phyloP scores from a whole-genome alignment of 1,140 invertebrate species.

The Drosophila leontia region DNA sequence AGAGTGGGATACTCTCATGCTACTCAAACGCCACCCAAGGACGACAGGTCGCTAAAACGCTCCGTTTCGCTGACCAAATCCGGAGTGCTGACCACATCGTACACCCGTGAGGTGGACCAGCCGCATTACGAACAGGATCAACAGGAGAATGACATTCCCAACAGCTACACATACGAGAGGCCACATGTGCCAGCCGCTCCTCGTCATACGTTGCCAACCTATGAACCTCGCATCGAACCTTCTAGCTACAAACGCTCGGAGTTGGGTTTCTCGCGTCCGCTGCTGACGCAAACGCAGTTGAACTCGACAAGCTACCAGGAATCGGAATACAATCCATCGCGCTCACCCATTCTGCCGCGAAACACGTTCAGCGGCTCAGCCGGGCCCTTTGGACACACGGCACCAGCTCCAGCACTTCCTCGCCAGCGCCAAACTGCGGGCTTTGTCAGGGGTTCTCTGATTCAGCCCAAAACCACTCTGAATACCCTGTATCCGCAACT shows the following conservation, averaged over 20 bases:
- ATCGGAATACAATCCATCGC: conserved; percentile 13
- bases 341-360: conserved; percentile 10
- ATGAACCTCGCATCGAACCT: conserved; percentile 41
- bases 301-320: conserved; percentile 68
- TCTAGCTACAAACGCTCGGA: conserved; percentile 30
- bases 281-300: conserved; percentile 51
- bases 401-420: neutral
- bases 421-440: conserved; percentile 35
- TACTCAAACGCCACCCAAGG: conserved; percentile 3
- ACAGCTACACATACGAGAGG: conserved; percentile 60
- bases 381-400: conserved; percentile 29
- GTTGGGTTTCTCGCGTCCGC: conserved; percentile 27
- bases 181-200: conserved; percentile 22
- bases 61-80: conserved; percentile 69
- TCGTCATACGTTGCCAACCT: conserved; percentile 20
- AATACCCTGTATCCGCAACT: conserved; percentile 63
- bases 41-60: conserved; percentile 34
- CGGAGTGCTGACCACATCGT: conserved; percentile 72
- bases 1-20: neutral
- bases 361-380: conserved; percentile 55
- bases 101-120: conserved; percentile 55
- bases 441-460: conserved; percentile 32
- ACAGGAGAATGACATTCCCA: conserved; percentile 28
- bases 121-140: conserved; percentile 17
- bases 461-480: conserved; percentile 47